phyloP scores from a whole-genome alignment of 2,113 vertebrate species.

The Bagarius yarrelli region DNA sequence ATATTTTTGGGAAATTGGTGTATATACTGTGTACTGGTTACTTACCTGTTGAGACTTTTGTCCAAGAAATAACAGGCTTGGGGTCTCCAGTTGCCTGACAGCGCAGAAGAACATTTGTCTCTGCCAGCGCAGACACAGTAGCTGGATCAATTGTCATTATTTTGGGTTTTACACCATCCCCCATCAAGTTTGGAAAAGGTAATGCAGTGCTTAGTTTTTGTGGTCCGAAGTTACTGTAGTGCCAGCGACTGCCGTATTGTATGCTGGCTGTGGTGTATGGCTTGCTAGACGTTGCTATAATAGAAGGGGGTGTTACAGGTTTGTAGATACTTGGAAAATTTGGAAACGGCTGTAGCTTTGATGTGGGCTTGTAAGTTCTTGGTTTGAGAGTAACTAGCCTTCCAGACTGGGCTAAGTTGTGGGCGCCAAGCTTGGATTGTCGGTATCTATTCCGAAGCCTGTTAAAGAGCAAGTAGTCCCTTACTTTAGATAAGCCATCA shows the following conservation, averaged over 20 bases:
- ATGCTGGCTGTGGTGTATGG: constrained; percentile 52
- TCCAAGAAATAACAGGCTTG: constrained; percentile 70
- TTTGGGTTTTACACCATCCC: constrained; percentile 60
- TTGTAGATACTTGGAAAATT: constrained; percentile 47
- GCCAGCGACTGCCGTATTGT: constrained; percentile 57
- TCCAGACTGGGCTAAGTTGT: constrained; percentile 63
- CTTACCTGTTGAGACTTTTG: constrained; percentile 76
- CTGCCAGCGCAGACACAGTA: constrained; percentile 69
- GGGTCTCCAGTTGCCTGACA: constrained; percentile 72
- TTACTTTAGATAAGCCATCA: constrained; percentile 50
- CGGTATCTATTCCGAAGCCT: constrained; percentile 73
- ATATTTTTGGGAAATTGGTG: not conserved
- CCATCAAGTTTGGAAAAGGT: constrained; percentile 62
- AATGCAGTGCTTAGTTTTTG: constrained; percentile 59
- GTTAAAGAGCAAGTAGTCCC: constrained; percentile 64
- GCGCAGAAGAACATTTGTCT: constrained; percentile 66
- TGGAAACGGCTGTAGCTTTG: constrained; percentile 41
- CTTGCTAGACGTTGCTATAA: constrained; percentile 40
- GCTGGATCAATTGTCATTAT: constrained; percentile 63
- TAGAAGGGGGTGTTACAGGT: constrained; percentile 37
- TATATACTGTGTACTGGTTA: not conserved
- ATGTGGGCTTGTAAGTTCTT: constrained; percentile 44
- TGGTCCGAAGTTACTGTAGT: constrained; percentile 50
- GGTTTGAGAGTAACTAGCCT: constrained; percentile 66
- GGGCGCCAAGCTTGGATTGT: constrained; percentile 68